Base-by-base conservation (phyloP, 2,888 invertebrate genomes). In the Mayetiola destructor region DNA sequence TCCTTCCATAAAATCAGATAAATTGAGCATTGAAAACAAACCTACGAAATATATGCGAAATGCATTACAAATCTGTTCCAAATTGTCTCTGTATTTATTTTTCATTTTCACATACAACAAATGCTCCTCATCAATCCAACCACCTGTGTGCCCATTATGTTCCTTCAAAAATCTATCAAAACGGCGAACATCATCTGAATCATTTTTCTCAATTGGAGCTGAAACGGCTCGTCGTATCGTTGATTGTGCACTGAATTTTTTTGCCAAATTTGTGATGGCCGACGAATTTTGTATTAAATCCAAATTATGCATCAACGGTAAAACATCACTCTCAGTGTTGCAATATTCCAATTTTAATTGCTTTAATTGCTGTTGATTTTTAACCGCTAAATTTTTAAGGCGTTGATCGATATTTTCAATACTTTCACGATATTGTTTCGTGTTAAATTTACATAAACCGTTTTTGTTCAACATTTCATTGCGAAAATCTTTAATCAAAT, bases 111-210 rank as follows among this genome's bases (percentile, higher is more conserved):
- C 63, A 66, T 79, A 80, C 59, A 76, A 66, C 54, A 74, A 74
- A 64, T 80, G 79, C 61, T 78, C 75, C 58, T 76, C 77, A 63
- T 73, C 71, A 58, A 72, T 68, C 80, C 80, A 80, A 16, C 79
- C 78, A 56, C 78, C 78, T 58, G 75, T 75, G 39, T 76, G 75
- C 29, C 76, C 77, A 30, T 70, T 70, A 61, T 69, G 76, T 56
- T 66, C 68, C 57, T 65, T 67, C 62, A 80, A 65, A 63, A 78
- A 80, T 35, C 76, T 75, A 69, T 78, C 75, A 64, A 77, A 77
- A 52, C 73, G 65, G 66, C 75, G 75, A 8, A 77, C 76, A 68
- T 78, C 78, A 20, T 52, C 48, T n/a, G 36, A 55, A 32, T 58
- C 55, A 10, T 9, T 18, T 52, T 53, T 52, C 9, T 52, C 37